Evolutionary conservation across 2,113 vertebrate genomes (phyloP).

Genomic region (Chitala chitala): DNA sequence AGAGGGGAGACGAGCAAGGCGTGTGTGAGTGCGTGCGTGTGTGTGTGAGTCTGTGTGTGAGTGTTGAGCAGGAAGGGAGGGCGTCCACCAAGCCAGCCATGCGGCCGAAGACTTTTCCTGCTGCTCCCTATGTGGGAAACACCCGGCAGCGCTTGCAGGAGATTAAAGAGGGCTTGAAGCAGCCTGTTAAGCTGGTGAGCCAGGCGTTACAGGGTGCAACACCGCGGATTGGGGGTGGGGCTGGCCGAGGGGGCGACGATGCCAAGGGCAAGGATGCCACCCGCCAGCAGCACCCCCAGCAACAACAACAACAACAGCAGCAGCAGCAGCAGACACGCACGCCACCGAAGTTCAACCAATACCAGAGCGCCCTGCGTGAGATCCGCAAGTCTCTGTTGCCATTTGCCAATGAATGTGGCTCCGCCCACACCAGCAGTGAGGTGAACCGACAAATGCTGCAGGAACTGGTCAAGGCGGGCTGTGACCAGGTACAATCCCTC

Average conservation of each 20-base stretch:
- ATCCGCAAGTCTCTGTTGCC: slow-evolving; percentile 95
- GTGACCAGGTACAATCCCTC: slow-evolving; percentile 80
- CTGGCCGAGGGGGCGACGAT: slow-evolving; percentile 66
- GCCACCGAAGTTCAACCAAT: slow-evolving; percentile 88
- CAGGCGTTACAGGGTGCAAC: slow-evolving; percentile 71
- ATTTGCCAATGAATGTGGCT: slow-evolving; percentile 82
- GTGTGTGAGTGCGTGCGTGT: slow-evolving; percentile 17
- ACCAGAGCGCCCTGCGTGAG: slow-evolving; percentile 91
- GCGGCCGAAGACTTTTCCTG: slow-evolving; percentile 98
- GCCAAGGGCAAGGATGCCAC: slow-evolving; percentile 80
- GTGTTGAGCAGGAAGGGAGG: slow-evolving; percentile 29
- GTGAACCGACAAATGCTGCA: slow-evolving; percentile 97
- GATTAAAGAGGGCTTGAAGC: slow-evolving; percentile 94
- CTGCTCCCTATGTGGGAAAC: slow-evolving; percentile 92
- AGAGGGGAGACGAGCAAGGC: neutral
- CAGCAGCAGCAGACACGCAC: slow-evolving; percentile 80
- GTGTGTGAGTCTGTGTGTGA: slow-evolving; percentile 25
- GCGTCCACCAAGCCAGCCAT: slow-evolving; percentile 72
- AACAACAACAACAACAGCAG: slow-evolving; percentile 26
- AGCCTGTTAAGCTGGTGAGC: slow-evolving; percentile 81
- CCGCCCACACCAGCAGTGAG: slow-evolving; percentile 63
- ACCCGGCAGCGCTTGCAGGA: slow-evolving; percentile 91
- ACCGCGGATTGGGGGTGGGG: slow-evolving; percentile 46
- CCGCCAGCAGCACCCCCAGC: slow-evolving; percentile 46
- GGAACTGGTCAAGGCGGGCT: slow-evolving; percentile 91